Conservation (phyloP, 2,888 invertebrate genomes). For the Caenorhabditis becei region DNA sequence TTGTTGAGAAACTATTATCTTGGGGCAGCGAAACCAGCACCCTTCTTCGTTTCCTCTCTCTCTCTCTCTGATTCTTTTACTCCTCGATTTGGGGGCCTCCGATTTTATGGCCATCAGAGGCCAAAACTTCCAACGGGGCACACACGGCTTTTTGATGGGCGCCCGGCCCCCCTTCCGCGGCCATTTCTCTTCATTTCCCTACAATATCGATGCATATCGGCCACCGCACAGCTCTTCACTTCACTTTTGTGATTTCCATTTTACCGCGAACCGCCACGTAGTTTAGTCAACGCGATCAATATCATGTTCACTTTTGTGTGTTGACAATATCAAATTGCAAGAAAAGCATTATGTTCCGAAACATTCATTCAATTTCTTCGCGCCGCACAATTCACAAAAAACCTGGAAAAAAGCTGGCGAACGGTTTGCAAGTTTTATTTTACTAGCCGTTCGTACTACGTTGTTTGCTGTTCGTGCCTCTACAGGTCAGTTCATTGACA, state of each 20-base stretch:
- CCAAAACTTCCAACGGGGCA: constrained; percentile 31
- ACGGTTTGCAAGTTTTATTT: constrained; percentile 1
- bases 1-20: constrained; percentile 69
- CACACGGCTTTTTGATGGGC: constrained; percentile 39
- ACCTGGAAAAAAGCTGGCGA: not conserved
- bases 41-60: constrained; percentile 23
- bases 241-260: constrained; percentile 16
- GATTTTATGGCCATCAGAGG: constrained; percentile 54
- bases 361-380: no score
- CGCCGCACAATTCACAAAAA: no score
- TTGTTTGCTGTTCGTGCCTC: constrained; percentile 39
- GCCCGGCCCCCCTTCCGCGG: constrained; percentile 31
- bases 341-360: not conserved
- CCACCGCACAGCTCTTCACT: constrained; percentile 18
- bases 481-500: constrained; percentile 5
- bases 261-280: constrained; percentile 13
- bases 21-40: constrained; percentile 51
- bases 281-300: constrained; percentile 3
- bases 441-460: not conserved
- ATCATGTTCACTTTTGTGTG: constrained; percentile 4
- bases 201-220: constrained; percentile 18
- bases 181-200: constrained; percentile 4
- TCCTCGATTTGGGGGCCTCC: constrained; percentile 35
- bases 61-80: constrained; percentile 8
- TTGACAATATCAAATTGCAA: constrained; percentile 29